A percentile compares a stretch with the other conserved stretches of the same genome.
These are phyloP conservation scores for Congeria kusceri DNA, from an alignment of 2,888 invertebrate genomes.

Conservation along the genomic window DNA sequence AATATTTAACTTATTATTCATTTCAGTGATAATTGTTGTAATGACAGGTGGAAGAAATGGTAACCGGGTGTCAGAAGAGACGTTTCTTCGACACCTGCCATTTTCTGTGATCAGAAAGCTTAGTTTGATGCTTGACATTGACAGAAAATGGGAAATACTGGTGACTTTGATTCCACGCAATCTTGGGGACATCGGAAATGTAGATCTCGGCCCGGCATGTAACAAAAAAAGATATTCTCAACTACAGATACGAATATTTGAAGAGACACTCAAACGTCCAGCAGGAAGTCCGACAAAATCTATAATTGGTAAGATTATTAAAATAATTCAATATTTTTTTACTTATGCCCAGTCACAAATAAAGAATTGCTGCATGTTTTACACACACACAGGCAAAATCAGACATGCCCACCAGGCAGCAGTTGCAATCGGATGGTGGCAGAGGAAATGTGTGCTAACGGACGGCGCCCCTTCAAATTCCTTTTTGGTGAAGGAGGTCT, in stretches of 20 bases:
- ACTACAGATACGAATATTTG: slow-evolving; percentile 61
- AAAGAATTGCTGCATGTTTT: too few species aligned
- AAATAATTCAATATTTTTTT: too few species aligned
- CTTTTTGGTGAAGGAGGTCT: too few species aligned
- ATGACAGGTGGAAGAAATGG: slow-evolving; percentile 20
- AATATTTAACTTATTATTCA: too few species aligned
- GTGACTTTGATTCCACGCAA: slow-evolving; percentile 69
- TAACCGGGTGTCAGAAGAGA: slow-evolving; percentile 53
- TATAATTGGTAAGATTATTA: slow-evolving; percentile 42
- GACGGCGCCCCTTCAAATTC: too few species aligned
- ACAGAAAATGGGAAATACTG: slow-evolving; percentile 73
- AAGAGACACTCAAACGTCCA: slow-evolving; percentile 50
- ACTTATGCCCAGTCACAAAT: too few species aligned
- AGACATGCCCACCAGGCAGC: too few species aligned
- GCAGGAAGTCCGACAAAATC: slow-evolving; percentile 69
- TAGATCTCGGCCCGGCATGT: neutral
- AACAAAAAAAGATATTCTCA: slow-evolving; percentile 62
- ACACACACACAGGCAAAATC: too few species aligned
- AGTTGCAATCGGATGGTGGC: too few species aligned
- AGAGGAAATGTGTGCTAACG: too few species aligned
- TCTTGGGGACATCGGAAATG: slow-evolving; percentile 52
- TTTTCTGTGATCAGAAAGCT: slow-evolving; percentile 65
- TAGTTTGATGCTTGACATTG: slow-evolving; percentile 68
- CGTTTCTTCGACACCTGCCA: slow-evolving; percentile 72
- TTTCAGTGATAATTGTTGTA: neutral